Evolutionary conservation across 2,888 invertebrate genomes (phyloP), one percentile per base, ranked within the genome.

Genomic region (Acronicta psi): DNA sequence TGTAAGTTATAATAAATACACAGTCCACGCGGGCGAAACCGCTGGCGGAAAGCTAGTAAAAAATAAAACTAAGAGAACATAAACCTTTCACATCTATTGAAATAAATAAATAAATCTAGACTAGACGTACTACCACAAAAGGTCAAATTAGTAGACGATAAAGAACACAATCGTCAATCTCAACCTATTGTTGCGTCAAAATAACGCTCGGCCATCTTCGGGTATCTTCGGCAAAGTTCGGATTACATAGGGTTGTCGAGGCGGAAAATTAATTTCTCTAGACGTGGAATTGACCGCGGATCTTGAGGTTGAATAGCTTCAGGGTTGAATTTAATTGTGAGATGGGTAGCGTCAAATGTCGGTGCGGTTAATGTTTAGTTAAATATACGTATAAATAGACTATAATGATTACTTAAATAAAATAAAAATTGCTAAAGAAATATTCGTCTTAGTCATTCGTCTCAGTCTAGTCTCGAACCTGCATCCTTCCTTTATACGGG

Each of bases 181-280:
- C 3, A 47, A 45, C 23, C 51, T 23, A 56, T 67, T 66, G 55
- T 61, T 29, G 31, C 37, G 18, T 45, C 2, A 14, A 44, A 51
- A 45, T 46, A 25, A 34, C 18, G 13, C 6, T 34, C 34, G 34
- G 6, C 6, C 7, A 34, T 34, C 34, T 44, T 66, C 54, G 41
- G 38, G 5, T 1, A 38, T 10, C 6, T 8, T 45, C 56, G 62
- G 36, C 9, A 1, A n/a, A 17, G 8, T 50, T 67, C 52, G 68
- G 18, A 9, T 50, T 36, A 11, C 23, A 25, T 67, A 45, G 46
- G 55, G 59, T 58, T 53, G 58, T 67, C 49, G 42, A 53, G 59
- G 61, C 55, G 58, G 67, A 59, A 70, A 73, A 73, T 73, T 62
- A 73, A 73, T 73, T 70, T 64, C 59, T 47, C 11, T 52, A 65